phyloP scores from a whole-genome alignment of 2,113 vertebrate species.

The Paraplagusia blochii region DNA sequence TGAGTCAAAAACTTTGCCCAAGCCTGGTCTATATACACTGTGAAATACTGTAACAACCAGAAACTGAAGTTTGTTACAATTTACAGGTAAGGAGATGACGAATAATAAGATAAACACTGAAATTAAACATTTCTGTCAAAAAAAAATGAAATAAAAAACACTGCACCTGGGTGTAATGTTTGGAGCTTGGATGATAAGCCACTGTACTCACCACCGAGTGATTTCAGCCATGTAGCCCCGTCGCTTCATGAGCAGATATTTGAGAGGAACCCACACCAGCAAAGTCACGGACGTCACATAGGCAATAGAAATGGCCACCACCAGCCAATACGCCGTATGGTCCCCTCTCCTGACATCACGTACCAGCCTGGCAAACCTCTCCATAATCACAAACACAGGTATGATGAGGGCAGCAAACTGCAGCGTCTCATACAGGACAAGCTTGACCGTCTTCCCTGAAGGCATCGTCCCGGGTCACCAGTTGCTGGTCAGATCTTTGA shows the following conservation, averaged over 20 bases:
- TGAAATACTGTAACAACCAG: too few species aligned
- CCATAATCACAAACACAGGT: conserved; percentile 69
- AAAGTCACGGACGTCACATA: conserved; percentile 77
- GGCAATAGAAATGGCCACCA: conserved; percentile 78
- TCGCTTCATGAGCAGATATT: conserved; percentile 74
- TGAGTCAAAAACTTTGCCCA: too few species aligned
- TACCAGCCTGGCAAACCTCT: conserved; percentile 67
- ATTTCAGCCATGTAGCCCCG: conserved; percentile 53
- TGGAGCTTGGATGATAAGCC: neutral
- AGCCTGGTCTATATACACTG: too few species aligned
- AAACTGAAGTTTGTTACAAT: too few species aligned
- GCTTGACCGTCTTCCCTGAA: conserved; percentile 75
- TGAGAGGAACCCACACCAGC: conserved; percentile 83
- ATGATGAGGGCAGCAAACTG: conserved; percentile 65
- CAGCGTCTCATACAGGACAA: conserved; percentile 75
- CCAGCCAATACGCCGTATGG: conserved; percentile 75
- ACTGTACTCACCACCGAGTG: conserved; percentile 70
- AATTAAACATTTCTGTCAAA: too few species aligned
- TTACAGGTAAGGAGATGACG: too few species aligned
- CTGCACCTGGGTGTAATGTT: too few species aligned
- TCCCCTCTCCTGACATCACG: neutral
- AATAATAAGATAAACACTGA: too few species aligned
- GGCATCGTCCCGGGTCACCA: conserved; percentile 53
- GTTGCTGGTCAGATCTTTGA: conserved; percentile 10
- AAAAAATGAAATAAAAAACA: too few species aligned